phyloP scores from a whole-genome alignment of 2,888 invertebrate species.

The Leptopilina myrica region DNA sequence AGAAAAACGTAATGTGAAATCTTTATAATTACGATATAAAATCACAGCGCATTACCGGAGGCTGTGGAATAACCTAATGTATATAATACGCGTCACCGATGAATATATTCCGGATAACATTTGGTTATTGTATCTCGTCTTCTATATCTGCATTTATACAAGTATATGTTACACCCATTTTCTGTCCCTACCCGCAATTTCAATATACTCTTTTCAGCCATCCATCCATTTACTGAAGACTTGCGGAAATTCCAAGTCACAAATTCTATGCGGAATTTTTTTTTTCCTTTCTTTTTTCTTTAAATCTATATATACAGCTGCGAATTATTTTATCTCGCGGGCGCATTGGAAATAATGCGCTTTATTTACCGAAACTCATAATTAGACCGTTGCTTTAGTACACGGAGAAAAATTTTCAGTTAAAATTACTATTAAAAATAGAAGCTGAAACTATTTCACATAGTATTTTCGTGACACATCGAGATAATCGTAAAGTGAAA shows the following conservation, averaged over 20 bases:
- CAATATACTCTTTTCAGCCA: conserved; percentile 53
- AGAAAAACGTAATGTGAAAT: conserved; percentile 51
- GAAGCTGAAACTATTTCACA: too few relatives aligned
- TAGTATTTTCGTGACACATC: too few relatives aligned
- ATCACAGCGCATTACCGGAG: conserved; percentile 65
- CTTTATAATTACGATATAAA: conserved; percentile 68
- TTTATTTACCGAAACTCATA: conserved; percentile 62
- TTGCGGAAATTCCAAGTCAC: conserved; percentile 64
- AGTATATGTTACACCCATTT: conserved; percentile 39
- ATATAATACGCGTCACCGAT: conserved; percentile 51
- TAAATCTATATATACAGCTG: not conserved
- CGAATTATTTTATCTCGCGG: conserved; percentile 55
- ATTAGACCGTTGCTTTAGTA: conserved; percentile 62
- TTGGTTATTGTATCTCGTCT: conserved; percentile 56
- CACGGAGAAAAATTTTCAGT: too few relatives aligned
- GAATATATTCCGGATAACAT: conserved; percentile 65
- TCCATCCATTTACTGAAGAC: conserved; percentile 57
- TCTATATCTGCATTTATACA: conserved; percentile 45
- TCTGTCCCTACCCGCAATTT: conserved; percentile 46
- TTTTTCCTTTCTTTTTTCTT: conserved; percentile 19
- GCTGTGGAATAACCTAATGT: conserved; percentile 45
- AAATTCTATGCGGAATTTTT: conserved; percentile 57
- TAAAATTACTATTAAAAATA: too few relatives aligned
- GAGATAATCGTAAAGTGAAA: too few relatives aligned
- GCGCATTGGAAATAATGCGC: conserved; percentile 58